Percentiles rank a stretch among this genome's conserved stretches.
These are phyloP conservation scores for Dasypogon diadema DNA, from an alignment of 2,888 invertebrate genomes.

Conservation along the genomic window DNA sequence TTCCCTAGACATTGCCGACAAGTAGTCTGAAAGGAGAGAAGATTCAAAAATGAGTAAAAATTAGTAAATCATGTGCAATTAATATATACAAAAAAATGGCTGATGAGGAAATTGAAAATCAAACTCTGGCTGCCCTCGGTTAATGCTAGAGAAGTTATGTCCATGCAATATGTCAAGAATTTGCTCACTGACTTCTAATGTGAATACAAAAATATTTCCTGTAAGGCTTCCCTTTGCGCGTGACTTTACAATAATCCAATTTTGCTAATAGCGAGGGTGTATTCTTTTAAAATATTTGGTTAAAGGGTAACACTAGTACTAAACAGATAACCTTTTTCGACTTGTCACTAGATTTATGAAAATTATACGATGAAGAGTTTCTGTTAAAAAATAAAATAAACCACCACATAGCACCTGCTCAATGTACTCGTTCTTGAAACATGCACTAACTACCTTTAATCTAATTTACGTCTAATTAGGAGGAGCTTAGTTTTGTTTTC, in stretches of 20 bases:
- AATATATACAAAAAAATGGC: slow-evolving; percentile 4
- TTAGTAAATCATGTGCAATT: background rate
- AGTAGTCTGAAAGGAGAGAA: slow-evolving; percentile 23
- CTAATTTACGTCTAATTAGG: slow-evolving; percentile 43
- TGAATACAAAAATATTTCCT: slow-evolving; percentile 49
- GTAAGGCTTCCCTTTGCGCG: slow-evolving; percentile 59
- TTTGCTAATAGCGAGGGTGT: slow-evolving; percentile 58
- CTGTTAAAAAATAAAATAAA: background rate
- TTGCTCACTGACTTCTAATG: slow-evolving; percentile 57
- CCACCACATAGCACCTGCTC: slow-evolving; percentile 12
- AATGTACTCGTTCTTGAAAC: slow-evolving; percentile 28
- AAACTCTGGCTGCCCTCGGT: slow-evolving; percentile 55
- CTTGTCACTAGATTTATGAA: background rate
- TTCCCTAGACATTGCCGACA: slow-evolving; percentile 25
- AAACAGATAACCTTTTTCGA: background rate
- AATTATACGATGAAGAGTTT: background rate
- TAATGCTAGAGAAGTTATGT: slow-evolving; percentile 57
- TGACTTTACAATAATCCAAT: slow-evolving; percentile 64
- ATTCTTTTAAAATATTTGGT: slow-evolving; percentile 23
- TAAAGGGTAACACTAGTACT: background rate
- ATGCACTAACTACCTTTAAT: slow-evolving; percentile 35
- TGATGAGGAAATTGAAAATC: slow-evolving; percentile 2
- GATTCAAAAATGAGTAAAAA: background rate
- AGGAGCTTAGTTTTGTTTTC: slow-evolving; percentile 27
- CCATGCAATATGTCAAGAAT: slow-evolving; percentile 56